These are phyloP conservation scores for Macrosiphum euphorbiae DNA, from an alignment of 2,888 invertebrate genomes.

Conservation along the genomic window DNA sequence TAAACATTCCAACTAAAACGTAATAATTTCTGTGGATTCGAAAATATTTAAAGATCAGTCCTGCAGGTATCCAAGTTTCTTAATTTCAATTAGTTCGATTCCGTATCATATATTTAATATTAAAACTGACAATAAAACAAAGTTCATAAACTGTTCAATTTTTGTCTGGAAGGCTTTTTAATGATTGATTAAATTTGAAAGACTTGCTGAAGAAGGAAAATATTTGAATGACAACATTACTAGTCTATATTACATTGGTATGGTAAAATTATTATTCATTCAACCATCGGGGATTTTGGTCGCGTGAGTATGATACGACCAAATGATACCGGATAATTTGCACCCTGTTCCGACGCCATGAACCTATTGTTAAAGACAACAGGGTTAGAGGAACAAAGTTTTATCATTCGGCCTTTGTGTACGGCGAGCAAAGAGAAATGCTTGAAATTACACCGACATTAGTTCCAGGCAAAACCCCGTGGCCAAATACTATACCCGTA, in stretches of 20 bases:
- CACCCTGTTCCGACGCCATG: conserved; percentile 1
- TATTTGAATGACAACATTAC: background rate
- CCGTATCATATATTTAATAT: background rate
- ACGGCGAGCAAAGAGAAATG: conserved; percentile 9
- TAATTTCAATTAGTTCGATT: background rate
- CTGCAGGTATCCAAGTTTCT: background rate
- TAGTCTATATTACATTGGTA: conserved; percentile 1
- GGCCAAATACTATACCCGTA: conserved; percentile 28
- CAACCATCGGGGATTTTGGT: background rate
- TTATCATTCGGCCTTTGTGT: conserved; percentile 51
- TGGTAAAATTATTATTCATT: background rate
- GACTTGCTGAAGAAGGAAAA: background rate
- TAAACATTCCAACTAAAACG: background rate
- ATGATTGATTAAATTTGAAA: background rate
- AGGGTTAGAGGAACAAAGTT: conserved; percentile 19
- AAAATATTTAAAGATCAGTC: background rate
- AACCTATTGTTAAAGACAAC: conserved; percentile 27
- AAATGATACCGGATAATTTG: conserved; percentile 46
- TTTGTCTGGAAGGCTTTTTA: background rate
- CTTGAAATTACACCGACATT: conserved; percentile 50
- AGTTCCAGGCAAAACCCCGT: conserved; percentile 34
- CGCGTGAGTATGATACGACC: background rate
- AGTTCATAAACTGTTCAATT: background rate
- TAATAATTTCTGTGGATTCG: background rate
- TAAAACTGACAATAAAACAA: background rate